Evolutionary conservation across 2,113 vertebrate species (phyloP).

Genomic region (Naja naja): DNA sequence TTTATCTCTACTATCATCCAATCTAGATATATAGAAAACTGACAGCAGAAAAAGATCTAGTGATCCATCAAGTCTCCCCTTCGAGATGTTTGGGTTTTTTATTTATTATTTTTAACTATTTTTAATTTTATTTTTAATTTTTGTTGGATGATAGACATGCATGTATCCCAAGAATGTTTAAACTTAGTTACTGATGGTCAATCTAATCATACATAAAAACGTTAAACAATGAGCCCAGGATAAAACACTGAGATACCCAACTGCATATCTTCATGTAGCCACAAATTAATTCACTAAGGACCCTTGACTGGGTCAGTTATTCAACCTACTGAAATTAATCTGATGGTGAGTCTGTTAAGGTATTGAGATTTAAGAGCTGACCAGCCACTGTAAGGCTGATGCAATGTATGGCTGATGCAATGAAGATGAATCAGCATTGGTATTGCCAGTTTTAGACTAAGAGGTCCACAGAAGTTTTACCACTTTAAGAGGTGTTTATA

Average conservation of each 20-base stretch:
- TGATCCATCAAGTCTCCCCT: neutral
- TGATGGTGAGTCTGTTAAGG: neutral
- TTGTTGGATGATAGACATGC: neutral
- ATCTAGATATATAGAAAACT: neutral
- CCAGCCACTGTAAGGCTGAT: too few relatives aligned
- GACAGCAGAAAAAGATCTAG: neutral
- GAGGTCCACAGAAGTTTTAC: too few relatives aligned
- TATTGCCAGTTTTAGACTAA: too few relatives aligned
- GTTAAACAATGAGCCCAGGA: neutral
- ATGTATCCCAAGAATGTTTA: neutral
- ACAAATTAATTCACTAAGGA: neutral
- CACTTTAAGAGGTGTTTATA: too few relatives aligned
- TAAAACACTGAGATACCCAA: neutral
- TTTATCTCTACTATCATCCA: neutral
- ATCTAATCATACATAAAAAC: neutral
- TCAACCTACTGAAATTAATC: neutral
- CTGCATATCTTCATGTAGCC: neutral
- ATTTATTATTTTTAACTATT: too few relatives aligned
- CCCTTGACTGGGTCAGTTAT: neutral
- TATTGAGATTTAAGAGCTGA: too few relatives aligned
- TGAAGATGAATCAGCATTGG: too few relatives aligned
- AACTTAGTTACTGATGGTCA: neutral
- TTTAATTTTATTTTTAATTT: neutral
- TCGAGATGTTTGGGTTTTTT: neutral
- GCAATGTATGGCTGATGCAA: too few relatives aligned